A percentile compares a stretch with the other conserved stretches of the same genome.
phyloP scores from a whole-genome alignment of 2,888 invertebrate species.

The Suillia variegata region DNA sequence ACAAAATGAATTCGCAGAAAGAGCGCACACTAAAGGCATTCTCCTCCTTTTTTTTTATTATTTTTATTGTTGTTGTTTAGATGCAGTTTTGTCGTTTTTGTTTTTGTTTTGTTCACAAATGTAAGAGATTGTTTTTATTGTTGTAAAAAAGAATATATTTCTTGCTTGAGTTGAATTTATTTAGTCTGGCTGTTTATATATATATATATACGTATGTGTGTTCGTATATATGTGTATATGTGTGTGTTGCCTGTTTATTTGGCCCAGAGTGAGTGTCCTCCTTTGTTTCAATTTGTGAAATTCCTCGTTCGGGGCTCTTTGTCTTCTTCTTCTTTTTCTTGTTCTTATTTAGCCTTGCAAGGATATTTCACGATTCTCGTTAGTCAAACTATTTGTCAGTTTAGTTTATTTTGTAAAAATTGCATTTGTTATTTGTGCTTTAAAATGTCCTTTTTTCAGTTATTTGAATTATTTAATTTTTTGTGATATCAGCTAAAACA shows the following conservation, averaged over 20 bases:
- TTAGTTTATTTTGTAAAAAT: constrained; percentile 19
- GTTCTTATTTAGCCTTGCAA: neutral
- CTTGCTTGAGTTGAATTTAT: neutral
- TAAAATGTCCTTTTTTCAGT: neutral
- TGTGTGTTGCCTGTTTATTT: neutral
- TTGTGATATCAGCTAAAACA: no score
- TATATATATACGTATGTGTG: no score
- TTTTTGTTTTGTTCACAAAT: neutral
- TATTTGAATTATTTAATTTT: no score
- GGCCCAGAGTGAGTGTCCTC: no score
- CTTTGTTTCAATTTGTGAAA: neutral
- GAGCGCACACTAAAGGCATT: neutral
- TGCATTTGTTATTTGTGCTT: neutral
- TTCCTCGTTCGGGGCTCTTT: neutral
- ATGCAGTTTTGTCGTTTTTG: neutral
- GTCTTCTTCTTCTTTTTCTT: no score
- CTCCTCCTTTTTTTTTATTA: constrained; percentile 4
- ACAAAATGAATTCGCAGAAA: constrained; percentile 7
- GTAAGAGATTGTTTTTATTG: neutral
- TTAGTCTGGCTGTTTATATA: no score
- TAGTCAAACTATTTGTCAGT: constrained; percentile 28
- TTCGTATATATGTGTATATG: no score
- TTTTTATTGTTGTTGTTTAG: constrained; percentile 8
- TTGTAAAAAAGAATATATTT: neutral
- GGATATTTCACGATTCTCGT: constrained; percentile 10